Conservation (phyloP, 92 coral and sea anemone genomes). For the Actinernus sp. region DNA sequence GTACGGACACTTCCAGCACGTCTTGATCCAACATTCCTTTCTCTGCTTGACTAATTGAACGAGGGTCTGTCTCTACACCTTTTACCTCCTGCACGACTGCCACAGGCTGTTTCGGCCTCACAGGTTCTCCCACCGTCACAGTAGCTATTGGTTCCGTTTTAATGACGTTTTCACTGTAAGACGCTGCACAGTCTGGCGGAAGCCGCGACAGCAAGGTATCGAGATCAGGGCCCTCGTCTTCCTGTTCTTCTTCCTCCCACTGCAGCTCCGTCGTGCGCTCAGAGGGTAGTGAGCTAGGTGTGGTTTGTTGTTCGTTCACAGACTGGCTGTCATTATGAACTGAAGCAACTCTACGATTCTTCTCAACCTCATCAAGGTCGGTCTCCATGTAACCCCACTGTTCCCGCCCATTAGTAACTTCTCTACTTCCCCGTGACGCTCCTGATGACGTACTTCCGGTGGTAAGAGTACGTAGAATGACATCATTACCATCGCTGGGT, state of each 20-base stretch:
- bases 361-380: conserved; percentile 34
- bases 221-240: conserved; percentile 18
- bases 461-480: neutral
- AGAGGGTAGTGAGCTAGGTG: neutral
- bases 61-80: neutral
- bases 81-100: neutral
- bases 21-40: neutral
- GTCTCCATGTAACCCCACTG: conserved; percentile 56
- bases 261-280: neutral
- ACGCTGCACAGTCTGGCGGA: too few species aligned
- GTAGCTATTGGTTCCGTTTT: neutral
- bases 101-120: neutral
- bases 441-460: neutral
- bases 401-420: too few species aligned
- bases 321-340: too few species aligned
- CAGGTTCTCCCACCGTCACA: neutral
- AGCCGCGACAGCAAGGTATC: conserved; percentile 35
- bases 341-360: neutral
- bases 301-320: neutral
- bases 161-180: too few species aligned
- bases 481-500: neutral
- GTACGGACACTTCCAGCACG: conserved; percentile 1
- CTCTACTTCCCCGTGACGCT: too few species aligned
- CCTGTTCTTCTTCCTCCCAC: neutral
- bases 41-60: neutral